phyloP scores from a whole-genome alignment of 2,797 vertebrate genomes.

The Tenualosa ilisha region DNA sequence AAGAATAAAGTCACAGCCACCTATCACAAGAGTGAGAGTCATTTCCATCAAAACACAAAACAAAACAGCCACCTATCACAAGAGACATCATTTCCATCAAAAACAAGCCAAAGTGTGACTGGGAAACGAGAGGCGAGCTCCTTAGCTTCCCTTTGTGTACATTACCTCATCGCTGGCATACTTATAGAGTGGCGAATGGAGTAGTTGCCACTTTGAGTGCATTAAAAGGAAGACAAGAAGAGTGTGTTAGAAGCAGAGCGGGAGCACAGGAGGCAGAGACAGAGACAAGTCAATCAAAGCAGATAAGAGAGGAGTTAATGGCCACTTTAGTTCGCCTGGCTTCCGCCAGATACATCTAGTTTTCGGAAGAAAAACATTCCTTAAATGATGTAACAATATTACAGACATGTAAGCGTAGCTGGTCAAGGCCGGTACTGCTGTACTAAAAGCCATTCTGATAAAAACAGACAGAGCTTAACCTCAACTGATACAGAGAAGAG shows the following conservation, averaged over 20 bases:
- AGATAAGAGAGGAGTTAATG: background rate
- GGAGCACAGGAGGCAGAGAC: background rate
- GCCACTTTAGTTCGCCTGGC: background rate
- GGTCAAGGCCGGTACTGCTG: background rate
- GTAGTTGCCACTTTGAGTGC: slow-evolving; percentile 83
- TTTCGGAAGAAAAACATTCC: background rate
- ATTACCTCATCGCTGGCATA: slow-evolving; percentile 86
- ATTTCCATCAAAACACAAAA: background rate
- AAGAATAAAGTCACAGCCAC: background rate
- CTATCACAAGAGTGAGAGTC: too few species aligned
- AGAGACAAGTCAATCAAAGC: background rate
- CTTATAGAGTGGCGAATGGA: slow-evolving; percentile 86
- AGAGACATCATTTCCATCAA: background rate
- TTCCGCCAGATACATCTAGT: background rate
- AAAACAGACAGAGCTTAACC: slow-evolving; percentile 2
- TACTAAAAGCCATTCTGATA: background rate
- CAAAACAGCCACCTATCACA: background rate
- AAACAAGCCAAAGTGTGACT: background rate
- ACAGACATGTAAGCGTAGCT: background rate
- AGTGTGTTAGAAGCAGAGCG: slow-evolving; percentile 66
- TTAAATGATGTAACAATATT: background rate
- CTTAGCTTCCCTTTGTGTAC: slow-evolving; percentile 54
- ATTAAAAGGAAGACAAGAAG: slow-evolving; percentile 74
- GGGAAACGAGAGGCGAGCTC: background rate
- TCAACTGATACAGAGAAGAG: background rate